Evolutionary conservation across 2,113 vertebrate genomes (phyloP), one percentile per base, ranked within the genome.

Genomic region (Nannobrachium achirus): DNA sequence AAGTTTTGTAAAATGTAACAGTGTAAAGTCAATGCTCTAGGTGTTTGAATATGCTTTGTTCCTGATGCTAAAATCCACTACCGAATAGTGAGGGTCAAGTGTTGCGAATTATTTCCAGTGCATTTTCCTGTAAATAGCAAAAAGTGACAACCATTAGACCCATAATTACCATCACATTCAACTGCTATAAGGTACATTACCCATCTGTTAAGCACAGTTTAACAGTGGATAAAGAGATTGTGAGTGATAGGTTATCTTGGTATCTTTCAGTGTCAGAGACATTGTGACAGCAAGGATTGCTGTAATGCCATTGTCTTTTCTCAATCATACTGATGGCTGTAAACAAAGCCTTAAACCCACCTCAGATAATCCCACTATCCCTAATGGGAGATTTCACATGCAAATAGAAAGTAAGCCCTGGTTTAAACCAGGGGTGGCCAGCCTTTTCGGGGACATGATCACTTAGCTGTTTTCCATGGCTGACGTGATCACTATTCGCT

Each of bases 281-380:
- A 82, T 75, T 82, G 82, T 66, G 46, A 75, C 73, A 63, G 71
- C 71, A 66, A 68, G 63, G 77, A 69, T 73, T 79, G 68, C 66
- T 20, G 67, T 88, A 84, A 85, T 88, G 75, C 86, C 68, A 76
- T 88, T 92, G 88, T 92, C 56, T 56, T 79, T 50, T 63, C 79
- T 81, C 73, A 88, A 69, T 82, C 89, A 70, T 78, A 79, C 75
- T 85, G 84, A 88, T 87, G 69, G 79, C 67, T 72, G 75, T 88
- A 89, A 91, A 89, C 87, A 91, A 77, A 83, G 56, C 52, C 64
- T 81, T 71, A 80, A 48, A 41, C 55, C 39, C 55, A 71, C 45
- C 61, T 65, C 42, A 74, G 72, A 51, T 51, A 69, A 79, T 61
- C 44, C 14, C 1, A n/a, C 58, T 45, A 25, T 50, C 1, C 25